Evolutionary conservation across 2,113 vertebrate genomes (phyloP), one percentile per base, ranked within the genome.

Genomic region (Daboia siamensis): DNA sequence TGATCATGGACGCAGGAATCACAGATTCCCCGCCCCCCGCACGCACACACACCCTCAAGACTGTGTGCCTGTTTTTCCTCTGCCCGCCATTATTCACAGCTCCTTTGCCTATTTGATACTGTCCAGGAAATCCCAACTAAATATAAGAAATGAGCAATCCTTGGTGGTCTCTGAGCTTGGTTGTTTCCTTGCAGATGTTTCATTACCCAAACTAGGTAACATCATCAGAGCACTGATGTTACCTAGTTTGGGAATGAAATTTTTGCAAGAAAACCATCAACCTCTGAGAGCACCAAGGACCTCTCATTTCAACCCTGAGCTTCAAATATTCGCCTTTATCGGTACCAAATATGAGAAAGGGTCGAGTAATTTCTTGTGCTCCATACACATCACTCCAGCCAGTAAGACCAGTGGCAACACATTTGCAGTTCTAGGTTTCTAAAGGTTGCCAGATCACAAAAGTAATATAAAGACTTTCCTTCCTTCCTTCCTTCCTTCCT

Each of bases 401-500:
- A 69, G 61, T 69, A 64, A 64, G 10, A 64, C 12, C 61, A 69
- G 29, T 2, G 29, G 61, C 24, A 69, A 69, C n/a, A 69, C 61
- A 69, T 17, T 55, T 55, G 17, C 11, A 69, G 12, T 69, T 69
- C 29, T 11, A n/a, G 29, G n/a, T 69, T n/a, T 69, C 61, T 69
- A 29, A 29, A 5, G 29, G 11, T 29, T 13, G n/a, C n/a, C 29
- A 69, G 61, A n/a, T 69, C 8, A n/a, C 11, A 69, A 61, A 61
- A 69, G 29, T n/a, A 69, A 4, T n/a, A 1, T n/a, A 69, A n/a
- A 69, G 3, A 13, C 8, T 29, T 56, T 10, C 4, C 92, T 91
- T 94, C 33, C 12, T 8, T 86, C 94, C 87, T 95, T 92, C 26
- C 61, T 61, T 88, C 23, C 24, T 61, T 59, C 23, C 23, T 61